phyloP scores from a whole-genome alignment of 2,113 vertebrate species.

The Steatornis caripensis region DNA sequence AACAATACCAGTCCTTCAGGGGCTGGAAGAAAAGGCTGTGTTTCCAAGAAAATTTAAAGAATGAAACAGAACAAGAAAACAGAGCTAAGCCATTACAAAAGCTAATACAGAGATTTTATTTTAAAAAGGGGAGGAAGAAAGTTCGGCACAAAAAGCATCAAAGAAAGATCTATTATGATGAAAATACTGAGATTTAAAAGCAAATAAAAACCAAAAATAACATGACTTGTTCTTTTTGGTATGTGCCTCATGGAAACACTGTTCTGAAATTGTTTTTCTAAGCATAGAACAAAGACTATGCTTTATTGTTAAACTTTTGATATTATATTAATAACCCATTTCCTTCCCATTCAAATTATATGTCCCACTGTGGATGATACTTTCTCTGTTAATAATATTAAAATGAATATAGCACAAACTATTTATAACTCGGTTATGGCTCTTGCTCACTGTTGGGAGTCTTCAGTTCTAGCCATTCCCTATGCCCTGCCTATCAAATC shows the following conservation, averaged over 20 bases:
- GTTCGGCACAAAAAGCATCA: not conserved
- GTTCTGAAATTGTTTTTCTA: not conserved
- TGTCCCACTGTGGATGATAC: not conserved
- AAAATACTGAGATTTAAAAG: not conserved
- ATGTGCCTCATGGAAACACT: not conserved
- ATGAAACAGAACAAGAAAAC: not conserved
- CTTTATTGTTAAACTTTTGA: not conserved
- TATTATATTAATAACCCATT: not conserved
- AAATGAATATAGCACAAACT: not conserved
- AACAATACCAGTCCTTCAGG: not conserved
- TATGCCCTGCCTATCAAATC: not conserved
- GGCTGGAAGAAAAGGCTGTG: not conserved
- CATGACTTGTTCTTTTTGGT: not conserved
- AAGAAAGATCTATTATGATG: not conserved
- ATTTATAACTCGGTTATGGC: not conserved
- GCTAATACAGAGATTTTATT: not conserved
- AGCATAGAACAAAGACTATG: not conserved
- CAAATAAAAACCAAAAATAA: not conserved
- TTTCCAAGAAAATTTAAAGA: not conserved
- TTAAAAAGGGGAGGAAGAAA: fast-evolving
- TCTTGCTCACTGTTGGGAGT: not conserved
- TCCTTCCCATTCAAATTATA: not conserved
- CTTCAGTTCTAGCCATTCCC: not conserved
- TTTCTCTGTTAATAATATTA: not conserved
- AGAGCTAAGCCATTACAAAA: not conserved